phyloP scores from a whole-genome alignment of 2,888 invertebrate genomes.

The Sabellastarte sp. region DNA sequence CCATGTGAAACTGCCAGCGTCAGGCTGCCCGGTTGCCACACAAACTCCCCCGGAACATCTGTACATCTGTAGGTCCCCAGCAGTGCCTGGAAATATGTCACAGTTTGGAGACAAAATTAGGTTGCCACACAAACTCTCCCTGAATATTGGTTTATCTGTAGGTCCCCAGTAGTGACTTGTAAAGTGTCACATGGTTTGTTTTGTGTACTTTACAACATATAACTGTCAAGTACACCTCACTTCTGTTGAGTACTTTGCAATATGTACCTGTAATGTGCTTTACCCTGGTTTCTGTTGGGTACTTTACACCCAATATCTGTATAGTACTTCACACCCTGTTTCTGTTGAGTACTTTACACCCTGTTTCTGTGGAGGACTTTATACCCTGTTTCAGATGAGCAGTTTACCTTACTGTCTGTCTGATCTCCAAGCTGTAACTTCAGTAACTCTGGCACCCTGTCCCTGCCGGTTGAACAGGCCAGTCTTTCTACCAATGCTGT shows the following conservation, averaged over 20 bases:
- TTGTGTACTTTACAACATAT: too few species aligned
- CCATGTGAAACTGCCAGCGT: conserved; percentile 66
- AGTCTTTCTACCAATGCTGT: conserved; percentile 85
- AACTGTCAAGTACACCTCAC: too few species aligned
- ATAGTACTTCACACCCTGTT: too few species aligned
- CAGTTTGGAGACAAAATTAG: too few species aligned
- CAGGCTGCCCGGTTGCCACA: conserved; percentile 93
- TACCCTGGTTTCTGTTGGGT: too few species aligned
- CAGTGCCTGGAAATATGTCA: conserved; percentile 67
- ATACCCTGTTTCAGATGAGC: too few species aligned
- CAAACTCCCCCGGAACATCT: conserved; percentile 94
- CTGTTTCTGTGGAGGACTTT: too few species aligned
- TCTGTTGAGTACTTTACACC: too few species aligned
- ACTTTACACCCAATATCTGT: too few species aligned
- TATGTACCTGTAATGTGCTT: too few species aligned
- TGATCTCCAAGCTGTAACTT: conserved; percentile 95
- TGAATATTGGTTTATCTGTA: conserved; percentile 95
- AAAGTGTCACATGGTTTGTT: too few species aligned
- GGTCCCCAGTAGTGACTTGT: conserved; percentile 77
- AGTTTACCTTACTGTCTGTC: conserved; percentile 80
- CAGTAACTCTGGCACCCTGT: conserved; percentile 65
- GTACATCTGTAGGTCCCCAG: conserved; percentile 92
- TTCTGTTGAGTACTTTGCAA: too few species aligned
- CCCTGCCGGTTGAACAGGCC: conserved; percentile 74
- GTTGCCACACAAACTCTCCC: conserved; percentile 97